phyloP scores from a whole-genome alignment of 2,797 vertebrate genomes.

The Percopsis omiscomaycus region DNA sequence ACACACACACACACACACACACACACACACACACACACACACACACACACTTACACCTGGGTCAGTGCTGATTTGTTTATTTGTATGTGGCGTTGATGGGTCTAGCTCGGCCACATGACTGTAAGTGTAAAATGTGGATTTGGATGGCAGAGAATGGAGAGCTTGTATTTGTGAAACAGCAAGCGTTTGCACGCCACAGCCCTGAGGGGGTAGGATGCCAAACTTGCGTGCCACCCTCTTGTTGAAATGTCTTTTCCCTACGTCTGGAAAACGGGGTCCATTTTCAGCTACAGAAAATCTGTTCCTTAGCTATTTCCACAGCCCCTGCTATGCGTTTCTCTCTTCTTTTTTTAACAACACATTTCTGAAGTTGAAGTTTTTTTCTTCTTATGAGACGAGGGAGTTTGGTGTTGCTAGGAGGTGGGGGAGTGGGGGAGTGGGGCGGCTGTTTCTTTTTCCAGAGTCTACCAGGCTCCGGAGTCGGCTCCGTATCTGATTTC shows the following conservation, averaged over 20 bases:
- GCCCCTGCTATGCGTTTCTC: slow-evolving; percentile 48
- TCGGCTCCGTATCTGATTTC: slow-evolving; percentile 75
- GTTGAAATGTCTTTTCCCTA: slow-evolving; percentile 78
- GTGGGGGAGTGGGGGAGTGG: slow-evolving; percentile 9
- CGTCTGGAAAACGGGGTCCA: slow-evolving; percentile 74
- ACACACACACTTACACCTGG: slow-evolving; percentile 31
- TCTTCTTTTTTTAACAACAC: slow-evolving; percentile 50
- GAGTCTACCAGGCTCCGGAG: slow-evolving; percentile 66
- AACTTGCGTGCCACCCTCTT: slow-evolving; percentile 80
- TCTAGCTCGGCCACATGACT: slow-evolving; percentile 67
- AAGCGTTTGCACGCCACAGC: slow-evolving; percentile 77
- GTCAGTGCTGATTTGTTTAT: slow-evolving; percentile 53
- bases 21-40: slow-evolving; percentile 15
- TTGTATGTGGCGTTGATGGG: slow-evolving; percentile 56
- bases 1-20: neutral
- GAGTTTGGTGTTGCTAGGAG: slow-evolving; percentile 53
- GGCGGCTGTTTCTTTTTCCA: slow-evolving; percentile 76
- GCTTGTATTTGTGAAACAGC: slow-evolving; percentile 73
- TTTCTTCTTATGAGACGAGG: slow-evolving; percentile 61
- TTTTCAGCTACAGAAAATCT: slow-evolving; percentile 67
- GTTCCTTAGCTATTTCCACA: slow-evolving; percentile 75
- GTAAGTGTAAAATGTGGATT: slow-evolving; percentile 75
- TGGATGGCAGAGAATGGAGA: slow-evolving; percentile 74
- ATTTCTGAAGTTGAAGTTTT: slow-evolving; percentile 67
- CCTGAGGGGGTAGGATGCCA: slow-evolving; percentile 75